A percentile compares a stretch with the other conserved stretches of the same genome.
These are phyloP conservation scores for Danio jaintianensis DNA, from an alignment of 2,797 vertebrate genomes.

Conservation along the genomic window DNA sequence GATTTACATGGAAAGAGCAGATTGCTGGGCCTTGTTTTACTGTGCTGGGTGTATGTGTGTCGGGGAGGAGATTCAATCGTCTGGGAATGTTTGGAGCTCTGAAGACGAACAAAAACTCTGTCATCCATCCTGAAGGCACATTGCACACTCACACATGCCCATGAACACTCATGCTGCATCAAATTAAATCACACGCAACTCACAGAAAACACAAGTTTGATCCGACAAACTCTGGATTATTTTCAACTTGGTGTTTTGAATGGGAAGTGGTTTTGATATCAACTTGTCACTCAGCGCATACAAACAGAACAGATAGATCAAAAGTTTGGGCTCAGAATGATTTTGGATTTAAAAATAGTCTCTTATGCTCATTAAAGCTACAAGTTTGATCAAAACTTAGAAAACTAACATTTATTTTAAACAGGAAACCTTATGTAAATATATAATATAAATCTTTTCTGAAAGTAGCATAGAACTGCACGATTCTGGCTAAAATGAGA, in stretches of 20 bases:
- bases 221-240: neutral
- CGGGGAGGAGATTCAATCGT: slow-evolving; percentile 64
- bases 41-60: slow-evolving; percentile 40
- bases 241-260: neutral
- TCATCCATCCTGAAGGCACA: slow-evolving; percentile 58
- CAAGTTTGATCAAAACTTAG: neutral
- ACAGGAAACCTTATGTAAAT: no score
- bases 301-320: neutral
- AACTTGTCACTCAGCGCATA: neutral
- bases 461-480: no score
- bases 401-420: no score
- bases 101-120: slow-evolving; percentile 67
- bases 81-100: slow-evolving; percentile 63
- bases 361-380: neutral
- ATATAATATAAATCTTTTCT: no score
- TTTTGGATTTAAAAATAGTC: no score
- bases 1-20: slow-evolving; percentile 63
- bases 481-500: no score
- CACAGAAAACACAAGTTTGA: neutral
- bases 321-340: neutral
- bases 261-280: neutral
- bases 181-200: slow-evolving; percentile 17
- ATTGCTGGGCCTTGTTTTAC: slow-evolving; percentile 49
- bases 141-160: slow-evolving; percentile 15
- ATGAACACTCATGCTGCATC: neutral